These are phyloP conservation scores for Pocillopora grandis DNA, from an alignment of 92 coral and sea anemone genomes.

Conservation along the genomic window DNA sequence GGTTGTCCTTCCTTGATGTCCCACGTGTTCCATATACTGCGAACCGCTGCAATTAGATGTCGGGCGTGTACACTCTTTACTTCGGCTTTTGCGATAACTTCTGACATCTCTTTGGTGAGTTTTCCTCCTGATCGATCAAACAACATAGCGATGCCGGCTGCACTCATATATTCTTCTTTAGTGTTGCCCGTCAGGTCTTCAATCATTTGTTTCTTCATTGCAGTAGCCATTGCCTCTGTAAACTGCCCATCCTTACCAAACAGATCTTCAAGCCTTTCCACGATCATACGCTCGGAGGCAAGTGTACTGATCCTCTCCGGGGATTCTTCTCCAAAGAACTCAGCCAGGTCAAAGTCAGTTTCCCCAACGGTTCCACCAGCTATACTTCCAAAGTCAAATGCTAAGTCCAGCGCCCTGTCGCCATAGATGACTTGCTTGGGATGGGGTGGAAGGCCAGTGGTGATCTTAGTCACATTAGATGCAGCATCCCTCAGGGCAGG, in stretches of 20 bases:
- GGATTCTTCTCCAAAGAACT: constrained; percentile 47
- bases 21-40: background rate
- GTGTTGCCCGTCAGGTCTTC: constrained; percentile 32
- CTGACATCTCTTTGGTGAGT: constrained; percentile 30
- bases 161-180: constrained; percentile 53
- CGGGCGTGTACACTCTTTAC: background rate
- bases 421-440: constrained; percentile 44
- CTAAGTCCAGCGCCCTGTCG: constrained; percentile 49
- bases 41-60: background rate
- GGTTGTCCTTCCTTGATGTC: constrained; percentile 2
- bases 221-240: constrained; percentile 18
- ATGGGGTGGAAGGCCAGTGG: constrained; percentile 35
- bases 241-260: constrained; percentile 21
- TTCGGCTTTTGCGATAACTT: constrained; percentile 20
- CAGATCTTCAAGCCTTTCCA: constrained; percentile 19
- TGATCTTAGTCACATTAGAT: constrained; percentile 47
- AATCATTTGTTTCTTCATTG: constrained; percentile 28
- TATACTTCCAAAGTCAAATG: constrained; percentile 16
- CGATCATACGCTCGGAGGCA: constrained; percentile 36
- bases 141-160: constrained; percentile 21
- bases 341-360: constrained; percentile 44
- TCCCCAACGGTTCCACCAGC: constrained; percentile 11
- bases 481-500: constrained; percentile 58
- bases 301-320: constrained; percentile 39
- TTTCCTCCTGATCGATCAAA: constrained; percentile 57